Evolutionary conservation across 2,888 invertebrate genomes (phyloP).

Genomic region (Gasteruption jaculator): DNA sequence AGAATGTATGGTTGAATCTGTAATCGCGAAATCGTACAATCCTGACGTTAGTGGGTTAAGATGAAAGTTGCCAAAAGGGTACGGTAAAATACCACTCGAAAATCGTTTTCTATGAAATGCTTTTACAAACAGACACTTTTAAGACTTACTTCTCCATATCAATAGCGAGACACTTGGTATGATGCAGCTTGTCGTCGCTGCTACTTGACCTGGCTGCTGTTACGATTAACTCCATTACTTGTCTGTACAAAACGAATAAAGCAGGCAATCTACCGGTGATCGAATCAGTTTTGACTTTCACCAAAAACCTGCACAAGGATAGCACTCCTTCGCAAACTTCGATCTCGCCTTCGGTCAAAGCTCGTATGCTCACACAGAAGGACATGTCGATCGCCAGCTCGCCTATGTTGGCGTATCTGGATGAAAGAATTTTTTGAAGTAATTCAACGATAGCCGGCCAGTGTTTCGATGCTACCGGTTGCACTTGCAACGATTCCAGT

Average conservation of each 20-base stretch:
- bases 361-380: constrained; percentile 28
- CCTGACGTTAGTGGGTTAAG: too few species aligned
- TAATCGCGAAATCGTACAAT: too few species aligned
- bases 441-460: constrained; percentile 30
- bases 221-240: constrained; percentile 28
- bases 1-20: too few species aligned
- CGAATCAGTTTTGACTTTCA: constrained; percentile 31
- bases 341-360: constrained; percentile 26
- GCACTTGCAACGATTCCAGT: constrained; percentile 24
- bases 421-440: constrained; percentile 22
- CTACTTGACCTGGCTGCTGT: constrained; percentile 27
- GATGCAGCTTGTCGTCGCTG: constrained; percentile 24
- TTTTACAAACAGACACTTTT: constrained; percentile 3
- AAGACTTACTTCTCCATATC: constrained; percentile 41
- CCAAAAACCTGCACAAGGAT: constrained; percentile 30
- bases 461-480: constrained; percentile 19
- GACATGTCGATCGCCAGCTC: constrained; percentile 34
- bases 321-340: constrained; percentile 31
- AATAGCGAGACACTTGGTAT: constrained; percentile 31
- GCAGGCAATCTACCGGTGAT: constrained; percentile 35
- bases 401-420: constrained; percentile 30
- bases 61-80: too few species aligned
- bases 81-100: too few species aligned
- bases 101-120: too few species aligned
- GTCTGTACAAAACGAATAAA: constrained; percentile 34